These are phyloP conservation scores for Amblyornis subalaris DNA, from an alignment of 2,113 vertebrate genomes.

Conservation along the genomic window DNA sequence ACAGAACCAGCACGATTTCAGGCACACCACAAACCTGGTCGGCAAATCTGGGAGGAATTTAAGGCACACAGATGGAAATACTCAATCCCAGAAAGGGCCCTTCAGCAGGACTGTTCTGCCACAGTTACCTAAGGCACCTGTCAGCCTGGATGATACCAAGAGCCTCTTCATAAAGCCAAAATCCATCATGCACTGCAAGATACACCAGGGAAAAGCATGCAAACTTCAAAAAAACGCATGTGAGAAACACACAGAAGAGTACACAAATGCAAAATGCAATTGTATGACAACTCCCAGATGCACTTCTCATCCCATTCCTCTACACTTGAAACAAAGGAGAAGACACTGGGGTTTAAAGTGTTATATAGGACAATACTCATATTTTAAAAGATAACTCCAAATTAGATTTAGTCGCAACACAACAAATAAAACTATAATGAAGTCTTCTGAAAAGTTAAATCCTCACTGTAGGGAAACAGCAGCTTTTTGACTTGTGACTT, in stretches of 20 bases:
- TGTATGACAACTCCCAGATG: background rate
- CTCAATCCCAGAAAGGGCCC: background rate
- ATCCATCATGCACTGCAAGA: background rate
- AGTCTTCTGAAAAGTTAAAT: background rate
- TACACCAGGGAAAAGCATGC: background rate
- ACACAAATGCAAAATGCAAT: background rate
- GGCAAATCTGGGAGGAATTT: background rate
- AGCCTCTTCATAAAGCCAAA: background rate
- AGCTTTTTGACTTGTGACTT: background rate
- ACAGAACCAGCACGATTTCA: background rate
- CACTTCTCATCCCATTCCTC: background rate
- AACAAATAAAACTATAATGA: background rate
- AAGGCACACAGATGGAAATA: background rate
- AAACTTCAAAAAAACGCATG: background rate
- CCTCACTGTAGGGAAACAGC: background rate
- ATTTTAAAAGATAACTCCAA: background rate
- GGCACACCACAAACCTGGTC: background rate
- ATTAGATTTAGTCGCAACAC: background rate
- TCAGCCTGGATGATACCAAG: background rate
- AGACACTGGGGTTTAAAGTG: background rate
- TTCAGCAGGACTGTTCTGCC: background rate
- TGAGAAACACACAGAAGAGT: background rate
- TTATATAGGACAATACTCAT: background rate
- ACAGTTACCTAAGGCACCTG: background rate
- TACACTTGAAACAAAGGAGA: background rate